Evolutionary conservation across 2,888 invertebrate species (phyloP), one percentile per base, ranked within the genome.

Genomic region (Chironomus tentans): DNA sequence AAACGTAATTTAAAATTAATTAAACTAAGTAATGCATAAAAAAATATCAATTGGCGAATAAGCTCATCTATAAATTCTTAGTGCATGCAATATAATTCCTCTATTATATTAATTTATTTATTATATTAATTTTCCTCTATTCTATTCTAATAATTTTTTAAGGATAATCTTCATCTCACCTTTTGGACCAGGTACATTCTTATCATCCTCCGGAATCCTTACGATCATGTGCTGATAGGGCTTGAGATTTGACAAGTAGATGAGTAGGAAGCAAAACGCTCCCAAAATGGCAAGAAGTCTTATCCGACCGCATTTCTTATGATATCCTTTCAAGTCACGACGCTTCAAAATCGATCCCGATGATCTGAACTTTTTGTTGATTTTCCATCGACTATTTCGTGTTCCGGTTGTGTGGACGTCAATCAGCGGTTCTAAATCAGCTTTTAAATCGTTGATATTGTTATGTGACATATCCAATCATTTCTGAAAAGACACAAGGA

Each of bases 381-480:
- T 61, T 28, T 28, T 28, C 61, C 72, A 62, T 72, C 61, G 72
- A n/a, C 15, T 50, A 46, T 74, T 74, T 22, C 68, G 65, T 13
- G 50, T 24, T 15, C 15, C 13, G 10, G 38, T 13, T 56, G 71
- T 21, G 13, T 15, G 21, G 7, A 56, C 50, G 15, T 65, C 74
- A 22, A 74, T 65, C 13, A 74, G 22, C 21, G 74, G 74, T 68
- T 74, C 74, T 28, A 74, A 74, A 22, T 74, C 68, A 12, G 56
- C 56, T 18, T 18, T 7, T 18, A 56, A 15, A 56, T 56, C 18
- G 47, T 68, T 18, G 12, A 3, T 68, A 7, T 21, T 28, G 18
- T 72, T 72, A 72, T 28, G 62, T 72, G 72, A 61, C 72, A 72
- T 72, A 38, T 38, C 72, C 72, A 72, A 72, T 72, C 72, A 72